phyloP scores from a whole-genome alignment of 2,113 vertebrate genomes.

The Spheniscus mendiculus region DNA sequence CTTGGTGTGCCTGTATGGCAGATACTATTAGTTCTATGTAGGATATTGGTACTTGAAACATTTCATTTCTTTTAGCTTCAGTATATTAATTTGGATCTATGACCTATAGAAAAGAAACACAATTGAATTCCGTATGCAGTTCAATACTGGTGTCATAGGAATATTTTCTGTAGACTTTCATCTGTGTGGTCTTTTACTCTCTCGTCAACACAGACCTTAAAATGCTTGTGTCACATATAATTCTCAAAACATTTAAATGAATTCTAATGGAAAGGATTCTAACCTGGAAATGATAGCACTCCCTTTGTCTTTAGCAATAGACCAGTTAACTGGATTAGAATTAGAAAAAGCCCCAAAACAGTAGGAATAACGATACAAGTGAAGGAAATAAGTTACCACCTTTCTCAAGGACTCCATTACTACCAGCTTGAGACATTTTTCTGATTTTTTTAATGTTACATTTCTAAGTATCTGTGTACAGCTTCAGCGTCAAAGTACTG shows the following conservation, averaged over 20 bases:
- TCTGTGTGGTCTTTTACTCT: neutral
- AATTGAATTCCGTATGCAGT: neutral
- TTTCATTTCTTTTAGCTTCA: neutral
- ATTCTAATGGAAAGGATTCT: neutral
- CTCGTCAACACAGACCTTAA: neutral
- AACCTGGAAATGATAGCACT: neutral
- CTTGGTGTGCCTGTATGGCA: neutral
- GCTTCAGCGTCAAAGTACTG: neutral
- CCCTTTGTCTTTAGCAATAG: neutral
- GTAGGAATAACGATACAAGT: neutral
- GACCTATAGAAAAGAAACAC: neutral
- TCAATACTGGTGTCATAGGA: neutral
- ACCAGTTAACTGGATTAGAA: neutral
- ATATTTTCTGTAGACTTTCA: neutral
- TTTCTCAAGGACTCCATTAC: neutral
- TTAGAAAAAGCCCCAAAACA: neutral
- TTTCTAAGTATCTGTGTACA: neutral
- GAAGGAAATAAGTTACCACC: neutral
- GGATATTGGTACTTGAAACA: neutral
- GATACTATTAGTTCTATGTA: neutral
- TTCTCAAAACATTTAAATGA: neutral
- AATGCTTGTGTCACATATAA: neutral
- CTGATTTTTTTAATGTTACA: neutral
- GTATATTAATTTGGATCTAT: neutral
- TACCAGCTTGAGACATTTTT: neutral